Base-by-base conservation (phyloP, 2,888 invertebrate genomes). In the Lasioglossum leucozonium region DNA sequence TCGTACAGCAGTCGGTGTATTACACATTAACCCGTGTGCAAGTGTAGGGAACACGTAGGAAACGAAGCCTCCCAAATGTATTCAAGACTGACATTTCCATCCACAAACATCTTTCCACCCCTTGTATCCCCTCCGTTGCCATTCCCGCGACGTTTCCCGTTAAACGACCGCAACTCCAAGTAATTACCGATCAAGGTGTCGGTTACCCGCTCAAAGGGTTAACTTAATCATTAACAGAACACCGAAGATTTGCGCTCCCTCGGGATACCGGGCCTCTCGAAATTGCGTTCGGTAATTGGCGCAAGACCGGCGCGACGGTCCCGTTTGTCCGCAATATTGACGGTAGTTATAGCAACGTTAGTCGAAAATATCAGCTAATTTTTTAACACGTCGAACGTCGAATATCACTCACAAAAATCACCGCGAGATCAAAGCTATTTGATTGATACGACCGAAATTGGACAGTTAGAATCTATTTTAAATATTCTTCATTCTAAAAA, bases 151-250 rank as follows among this genome's bases (percentile, higher is more conserved):
- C 71, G 77, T 79, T 87, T 84, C 77, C 62, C 55, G 81, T 79
- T 77, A 75, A 82, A 85, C 78, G 77, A n/a, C 71, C 71, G 34
- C 77, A 65, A 77, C 75, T 85, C 76, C 78, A 77, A 88, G 87
- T 91, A 92, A 91, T 91, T 91, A 87, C 88, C 89, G 91, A 91
- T 91, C 91, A 88, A 87, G 84, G 80, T 85, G 79, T 84, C 85
- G 91, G 83, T 86, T 87, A 79, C 81, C 81, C 85, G 87, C 79
- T 92, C 92, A 91, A 91, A 91, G 91, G 90, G 87, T 84, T 81
- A 83, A 88, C 86, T 88, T 85, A 87, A 89, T 91, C 77, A 89
- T 91, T 86, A 86, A 73, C 79, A 42, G 83, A 84, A 78, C 34
- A 30, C 77, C 81, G 78, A 89, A 91, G 91, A 91, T 89, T 85